Evolutionary conservation across 2,888 invertebrate species (phyloP), one percentile per base, ranked within the genome.

Genomic region (Cantharis lateralis): DNA sequence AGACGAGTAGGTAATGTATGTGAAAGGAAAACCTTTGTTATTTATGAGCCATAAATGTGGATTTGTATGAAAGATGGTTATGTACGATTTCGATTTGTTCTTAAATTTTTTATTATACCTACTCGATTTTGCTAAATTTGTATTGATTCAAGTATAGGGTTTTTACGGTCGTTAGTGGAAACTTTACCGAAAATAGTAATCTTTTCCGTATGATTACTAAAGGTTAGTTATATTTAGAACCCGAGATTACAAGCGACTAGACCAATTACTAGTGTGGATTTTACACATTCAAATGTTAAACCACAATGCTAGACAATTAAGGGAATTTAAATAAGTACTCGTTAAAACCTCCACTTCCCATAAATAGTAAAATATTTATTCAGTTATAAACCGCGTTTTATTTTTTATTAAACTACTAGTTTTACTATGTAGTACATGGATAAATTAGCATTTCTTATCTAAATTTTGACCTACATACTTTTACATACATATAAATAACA

Each of bases 211-310:
- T 81, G 81, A 82, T 82, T 82, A 82, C 78, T 70, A 77, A 74
- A 77, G 76, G 70, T 70, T 75, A 74, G 77, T 78, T 77, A 74
- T 80, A 75, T 74, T 75, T 70, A 64, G 76, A 74, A 69, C 71
- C 75, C 63, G 62, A 82, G 82, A 82, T 83, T 83, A 83, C 79
- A 78, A 76, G 70, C 78, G 82, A 82, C 82, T 83, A 83, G 72
- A 76, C 79, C 82, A 83, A 82, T 83, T 83, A 83, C 82, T 80
- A 79, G 71, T 79, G 79, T 81, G 80, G 80, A 80, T 80, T 81
- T 80, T 78, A 74, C 80, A 79, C 80, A 79, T 75, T 79, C 75
- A 76, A 79, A 79, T 80, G 78, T 80, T 80, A 79, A 80, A 79
- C 78, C 78, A 75, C 76, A 74, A 28, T 69, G 61, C 62, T 73